These are phyloP conservation scores for Porphyrio hochstetteri DNA, from an alignment of 2,113 vertebrate species.

Conservation along the genomic window DNA sequence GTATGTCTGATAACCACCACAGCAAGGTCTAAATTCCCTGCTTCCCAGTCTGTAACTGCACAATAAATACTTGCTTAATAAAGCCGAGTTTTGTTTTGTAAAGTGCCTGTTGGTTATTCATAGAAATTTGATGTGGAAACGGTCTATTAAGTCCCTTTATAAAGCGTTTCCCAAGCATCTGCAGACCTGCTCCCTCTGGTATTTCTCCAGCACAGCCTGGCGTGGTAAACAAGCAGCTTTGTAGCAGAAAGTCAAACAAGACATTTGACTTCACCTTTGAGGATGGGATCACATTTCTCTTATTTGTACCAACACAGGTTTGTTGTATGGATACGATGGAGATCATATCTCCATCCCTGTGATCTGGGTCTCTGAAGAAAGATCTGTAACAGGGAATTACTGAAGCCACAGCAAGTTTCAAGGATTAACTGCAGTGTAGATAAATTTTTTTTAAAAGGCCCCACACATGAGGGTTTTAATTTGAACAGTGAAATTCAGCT, in stretches of 20 bases:
- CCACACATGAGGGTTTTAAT: not conserved
- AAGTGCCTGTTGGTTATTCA: conserved; percentile 41
- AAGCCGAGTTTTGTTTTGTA: conserved; percentile 70
- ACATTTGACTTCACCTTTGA: not conserved
- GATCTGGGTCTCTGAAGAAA: not conserved
- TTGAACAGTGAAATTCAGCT: not conserved
- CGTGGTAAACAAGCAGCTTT: not conserved
- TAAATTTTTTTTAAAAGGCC: not conserved
- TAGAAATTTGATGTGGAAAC: not conserved
- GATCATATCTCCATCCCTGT: not conserved
- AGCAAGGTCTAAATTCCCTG: not conserved
- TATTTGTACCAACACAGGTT: not conserved
- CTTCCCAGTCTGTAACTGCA: conserved; percentile 53
- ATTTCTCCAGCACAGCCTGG: not conserved
- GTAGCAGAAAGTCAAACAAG: conserved; percentile 35
- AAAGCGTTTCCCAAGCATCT: not conserved
- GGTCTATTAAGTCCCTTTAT: not conserved
- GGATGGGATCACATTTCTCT: not conserved
- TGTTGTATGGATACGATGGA: not conserved
- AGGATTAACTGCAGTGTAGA: not conserved
- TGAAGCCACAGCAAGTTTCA: not conserved
- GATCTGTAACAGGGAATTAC: not conserved
- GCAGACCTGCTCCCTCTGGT: not conserved
- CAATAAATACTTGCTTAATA: conserved; percentile 67
- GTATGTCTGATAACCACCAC: not conserved